Conservation (phyloP, 2,797 vertebrate genomes). For the Eurystomus glaucurus region DNA sequence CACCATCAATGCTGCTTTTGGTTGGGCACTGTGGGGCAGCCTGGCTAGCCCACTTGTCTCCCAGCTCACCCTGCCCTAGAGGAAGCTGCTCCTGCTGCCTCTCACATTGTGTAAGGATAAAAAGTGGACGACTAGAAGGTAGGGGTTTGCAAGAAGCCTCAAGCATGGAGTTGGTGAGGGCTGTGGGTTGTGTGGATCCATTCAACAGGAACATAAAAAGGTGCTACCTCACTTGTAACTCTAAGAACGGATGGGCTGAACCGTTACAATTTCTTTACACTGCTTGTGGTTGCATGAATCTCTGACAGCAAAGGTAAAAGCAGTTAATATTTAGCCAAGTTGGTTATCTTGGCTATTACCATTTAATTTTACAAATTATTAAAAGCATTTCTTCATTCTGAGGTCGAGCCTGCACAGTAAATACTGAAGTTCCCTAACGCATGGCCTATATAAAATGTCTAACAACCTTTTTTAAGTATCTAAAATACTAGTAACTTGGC, state of each 20-base stretch:
- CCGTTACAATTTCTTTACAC: neutral
- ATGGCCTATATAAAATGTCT: neutral
- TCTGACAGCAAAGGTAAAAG: neutral
- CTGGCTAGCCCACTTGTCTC: neutral
- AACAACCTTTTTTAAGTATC: neutral
- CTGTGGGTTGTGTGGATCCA: neutral
- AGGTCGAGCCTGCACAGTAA: neutral
- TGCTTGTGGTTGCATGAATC: neutral
- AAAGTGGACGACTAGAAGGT: neutral
- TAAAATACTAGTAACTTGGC: neutral
- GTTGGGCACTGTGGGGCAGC: neutral
- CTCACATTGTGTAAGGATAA: neutral
- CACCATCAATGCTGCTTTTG: accelerated
- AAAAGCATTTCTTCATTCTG: neutral
- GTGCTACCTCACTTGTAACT: neutral
- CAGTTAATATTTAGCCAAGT: neutral
- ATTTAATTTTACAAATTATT: neutral
- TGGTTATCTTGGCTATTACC: neutral
- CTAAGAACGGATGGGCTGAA: neutral
- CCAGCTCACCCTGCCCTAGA: neutral
- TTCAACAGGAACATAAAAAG: neutral
- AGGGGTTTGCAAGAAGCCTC: neutral
- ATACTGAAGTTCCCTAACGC: neutral
- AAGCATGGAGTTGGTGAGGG: accelerated
- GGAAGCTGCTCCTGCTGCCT: neutral